A percentile compares a stretch with the other conserved stretches of the same genome.
phyloP scores from a whole-genome alignment of 2,888 invertebrate species.

The Fragum whitleyi region DNA sequence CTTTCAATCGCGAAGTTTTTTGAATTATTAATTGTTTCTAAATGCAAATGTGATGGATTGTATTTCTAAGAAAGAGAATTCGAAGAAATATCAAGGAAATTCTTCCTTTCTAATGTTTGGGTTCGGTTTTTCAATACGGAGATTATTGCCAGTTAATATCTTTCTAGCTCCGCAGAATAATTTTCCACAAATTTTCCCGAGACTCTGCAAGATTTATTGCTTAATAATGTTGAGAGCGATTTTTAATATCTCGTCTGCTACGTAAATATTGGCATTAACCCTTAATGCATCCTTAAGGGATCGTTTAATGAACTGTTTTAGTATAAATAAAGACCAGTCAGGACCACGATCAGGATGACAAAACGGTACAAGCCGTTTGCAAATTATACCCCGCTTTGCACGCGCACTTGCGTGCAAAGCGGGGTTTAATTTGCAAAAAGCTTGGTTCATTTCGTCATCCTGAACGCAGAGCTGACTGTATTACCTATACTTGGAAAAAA shows the following conservation, averaged over 20 bases:
- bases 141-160: slow-evolving; percentile 10
- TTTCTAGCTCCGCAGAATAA: not conserved
- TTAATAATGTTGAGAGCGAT: slow-evolving; percentile 21
- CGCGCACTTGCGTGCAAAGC: too few species aligned
- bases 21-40: not conserved
- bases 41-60: not conserved
- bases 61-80: not conserved
- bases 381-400: too few species aligned
- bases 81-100: not conserved
- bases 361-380: too few species aligned
- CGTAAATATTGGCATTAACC: slow-evolving; percentile 2
- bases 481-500: too few species aligned
- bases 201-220: slow-evolving; percentile 15
- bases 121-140: slow-evolving; percentile 15
- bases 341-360: too few species aligned
- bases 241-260: slow-evolving; percentile 24
- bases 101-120: not conserved
- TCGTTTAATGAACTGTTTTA: too few species aligned
- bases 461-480: too few species aligned
- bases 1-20: not conserved
- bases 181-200: slow-evolving; percentile 10
- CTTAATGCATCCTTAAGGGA: too few species aligned
- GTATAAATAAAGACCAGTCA: too few species aligned
- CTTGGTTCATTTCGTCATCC: too few species aligned
- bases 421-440: too few species aligned